phyloP scores from a whole-genome alignment of 2,888 invertebrate genomes.

The Leptopilina myrica region DNA sequence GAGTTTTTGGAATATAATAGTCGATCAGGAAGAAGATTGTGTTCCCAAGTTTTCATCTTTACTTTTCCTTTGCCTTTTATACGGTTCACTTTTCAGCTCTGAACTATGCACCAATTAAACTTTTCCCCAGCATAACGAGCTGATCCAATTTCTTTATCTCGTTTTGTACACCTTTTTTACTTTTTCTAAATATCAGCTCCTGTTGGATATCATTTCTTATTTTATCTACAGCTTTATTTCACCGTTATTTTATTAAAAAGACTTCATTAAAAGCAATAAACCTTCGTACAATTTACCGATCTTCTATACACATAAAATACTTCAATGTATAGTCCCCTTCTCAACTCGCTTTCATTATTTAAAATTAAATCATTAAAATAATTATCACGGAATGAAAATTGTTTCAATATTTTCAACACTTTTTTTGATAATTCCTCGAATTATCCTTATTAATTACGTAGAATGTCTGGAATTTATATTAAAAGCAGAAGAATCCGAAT shows the following conservation, averaged over 20 bases:
- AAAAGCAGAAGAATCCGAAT: no score
- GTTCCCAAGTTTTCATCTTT: conserved; percentile 12
- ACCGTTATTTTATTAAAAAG: neutral
- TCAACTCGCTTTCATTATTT: no score
- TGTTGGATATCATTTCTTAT: neutral
- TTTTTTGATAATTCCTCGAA: no score
- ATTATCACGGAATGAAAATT: no score
- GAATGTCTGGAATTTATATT: no score
- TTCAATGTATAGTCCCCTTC: no score
- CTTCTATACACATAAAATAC: no score
- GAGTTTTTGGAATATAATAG: neutral
- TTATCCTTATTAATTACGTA: no score
- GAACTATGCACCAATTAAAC: conserved; percentile 28
- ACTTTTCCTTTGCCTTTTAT: conserved; percentile 14
- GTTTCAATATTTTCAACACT: no score
- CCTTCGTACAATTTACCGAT: neutral
- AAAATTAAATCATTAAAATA: no score
- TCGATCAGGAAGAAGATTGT: neutral
- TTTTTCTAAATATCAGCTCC: neutral
- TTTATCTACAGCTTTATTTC: neutral
- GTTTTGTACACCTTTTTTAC: neutral
- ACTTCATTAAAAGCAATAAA: neutral
- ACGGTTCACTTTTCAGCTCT: conserved; percentile 1
- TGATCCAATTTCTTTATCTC: neutral
- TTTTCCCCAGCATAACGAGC: conserved; percentile 18